Evolutionary conservation across 2,797 vertebrate genomes (phyloP), one percentile per base, ranked within the genome.

Genomic region (Cetoscarus ocellatus): DNA sequence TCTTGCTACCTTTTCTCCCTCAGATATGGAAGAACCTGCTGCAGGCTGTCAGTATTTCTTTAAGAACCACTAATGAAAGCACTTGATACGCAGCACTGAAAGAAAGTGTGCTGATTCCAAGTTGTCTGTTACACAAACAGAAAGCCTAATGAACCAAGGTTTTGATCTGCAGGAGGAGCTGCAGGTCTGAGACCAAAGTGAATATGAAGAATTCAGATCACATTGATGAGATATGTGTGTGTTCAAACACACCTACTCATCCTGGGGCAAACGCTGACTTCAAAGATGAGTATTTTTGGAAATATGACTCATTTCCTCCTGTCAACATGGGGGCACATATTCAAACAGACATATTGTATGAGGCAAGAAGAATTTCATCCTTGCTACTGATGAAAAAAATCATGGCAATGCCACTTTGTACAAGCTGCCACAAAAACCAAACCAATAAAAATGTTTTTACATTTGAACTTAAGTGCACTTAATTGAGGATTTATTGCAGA

Each of bases 201-300:
- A 79, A 82, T 80, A 64, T 69, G 71, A n/a, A 74, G 66, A 66
- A 78, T 75, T 90, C 70, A 82, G 74, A 77, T 80, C 48, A 66
- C 78, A 85, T 77, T 81, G 80, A 81, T 79, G 56, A 79, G 67
- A 80, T 64, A 14, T 47, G 65, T 35, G 19, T 12, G 61, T 62
- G 43, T 10, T 3, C 49, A 63, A 43, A 44, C 39, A 60, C 81
- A 62, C 62, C 64, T 53, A 59, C 51, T 36, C 9, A 0, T 84
- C 85, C 69, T 73, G 8, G 61, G 77, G 80, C 77, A 38, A 68
- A 80, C 51, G 67, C 68, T 45, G 75, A 85, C 80, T 85, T 88
- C 85, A 88, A 88, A 87, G 73, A 77, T 82, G 48, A 73, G 50
- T 80, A 76, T 87, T 85, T 88, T 84, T 75, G 62, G 80, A 15